These are phyloP conservation scores for Carcinoscorpius rotundicauda DNA, from an alignment of 1,140 invertebrate species.

Conservation along the genomic window DNA sequence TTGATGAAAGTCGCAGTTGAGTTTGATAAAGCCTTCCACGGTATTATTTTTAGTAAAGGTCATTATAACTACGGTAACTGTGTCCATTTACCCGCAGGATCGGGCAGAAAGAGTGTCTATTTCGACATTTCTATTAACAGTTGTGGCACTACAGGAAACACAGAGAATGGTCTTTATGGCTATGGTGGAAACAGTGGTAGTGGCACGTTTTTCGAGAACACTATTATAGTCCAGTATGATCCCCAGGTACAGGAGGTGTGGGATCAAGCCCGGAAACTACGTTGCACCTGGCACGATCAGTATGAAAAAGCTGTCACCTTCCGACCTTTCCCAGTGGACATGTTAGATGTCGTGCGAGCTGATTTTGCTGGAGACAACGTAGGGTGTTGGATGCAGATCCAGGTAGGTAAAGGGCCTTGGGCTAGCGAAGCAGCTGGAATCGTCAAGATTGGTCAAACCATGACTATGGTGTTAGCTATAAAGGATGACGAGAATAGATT, in stretches of 20 bases:
- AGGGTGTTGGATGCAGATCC: constrained; percentile 47
- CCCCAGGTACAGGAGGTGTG: constrained; percentile 91
- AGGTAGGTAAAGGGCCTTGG: constrained; percentile 83
- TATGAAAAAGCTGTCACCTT: constrained; percentile 93
- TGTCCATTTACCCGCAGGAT: constrained; percentile 77
- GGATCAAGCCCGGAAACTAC: constrained; percentile 83
- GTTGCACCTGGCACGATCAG: constrained; percentile 91
- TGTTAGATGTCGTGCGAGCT: constrained; percentile 82
- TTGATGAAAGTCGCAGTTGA: constrained; percentile 20
- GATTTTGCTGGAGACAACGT: constrained; percentile 92
- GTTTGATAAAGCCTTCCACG: constrained; percentile 29
- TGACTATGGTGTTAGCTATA: constrained; percentile 92
- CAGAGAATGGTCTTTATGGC: constrained; percentile 71
- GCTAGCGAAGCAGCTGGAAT: constrained; percentile 88
- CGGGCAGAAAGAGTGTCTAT: constrained; percentile 72
- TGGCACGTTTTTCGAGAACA: constrained; percentile 87
- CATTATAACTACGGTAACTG: constrained; percentile 76
- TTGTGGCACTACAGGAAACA: constrained; percentile 82
- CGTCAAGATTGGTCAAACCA: constrained; percentile 89
- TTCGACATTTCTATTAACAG: constrained; percentile 85
- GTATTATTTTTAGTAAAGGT: constrained; percentile 29
- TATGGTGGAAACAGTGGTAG: constrained; percentile 57
- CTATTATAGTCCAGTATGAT: constrained; percentile 85
- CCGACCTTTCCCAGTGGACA: constrained; percentile 86
- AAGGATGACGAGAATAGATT: constrained; percentile 94